A percentile compares a stretch with the other conserved stretches of the same genome.
phyloP scores from a whole-genome alignment of 2,113 vertebrate genomes.

The Gavia stellata region DNA sequence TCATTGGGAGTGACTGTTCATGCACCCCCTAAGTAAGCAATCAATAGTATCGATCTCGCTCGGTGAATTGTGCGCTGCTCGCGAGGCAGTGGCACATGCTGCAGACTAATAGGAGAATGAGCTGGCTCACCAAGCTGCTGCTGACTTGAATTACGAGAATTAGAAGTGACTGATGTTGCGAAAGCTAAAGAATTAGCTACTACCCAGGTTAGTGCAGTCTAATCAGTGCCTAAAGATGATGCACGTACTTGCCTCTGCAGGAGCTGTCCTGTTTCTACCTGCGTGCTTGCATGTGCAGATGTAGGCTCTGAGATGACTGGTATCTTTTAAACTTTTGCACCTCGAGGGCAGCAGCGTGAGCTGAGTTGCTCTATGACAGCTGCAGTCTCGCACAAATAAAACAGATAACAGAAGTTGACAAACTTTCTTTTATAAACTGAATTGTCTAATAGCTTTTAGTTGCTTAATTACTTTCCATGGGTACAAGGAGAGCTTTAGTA shows the following conservation, averaged over 20 bases:
- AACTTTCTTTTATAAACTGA: neutral
- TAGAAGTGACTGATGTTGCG: neutral
- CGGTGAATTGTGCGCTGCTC: neutral
- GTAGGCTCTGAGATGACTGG: neutral
- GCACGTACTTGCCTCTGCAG: neutral
- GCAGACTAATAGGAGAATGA: neutral
- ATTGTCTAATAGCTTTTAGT: neutral
- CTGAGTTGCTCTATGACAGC: neutral
- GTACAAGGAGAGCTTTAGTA: neutral
- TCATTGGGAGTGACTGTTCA: slow-evolving; percentile 14
- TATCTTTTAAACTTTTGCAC: neutral
- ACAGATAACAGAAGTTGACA: neutral
- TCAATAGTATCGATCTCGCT: slow-evolving; percentile 20
- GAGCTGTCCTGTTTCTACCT: neutral
- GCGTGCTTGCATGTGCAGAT: neutral
- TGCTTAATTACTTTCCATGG: neutral
- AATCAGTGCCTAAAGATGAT: neutral
- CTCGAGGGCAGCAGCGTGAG: neutral
- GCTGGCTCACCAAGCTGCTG: neutral
- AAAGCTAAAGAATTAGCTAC: neutral
- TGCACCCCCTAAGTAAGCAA: slow-evolving; percentile 21
- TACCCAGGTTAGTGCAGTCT: neutral
- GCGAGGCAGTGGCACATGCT: neutral
- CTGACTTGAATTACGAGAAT: neutral
- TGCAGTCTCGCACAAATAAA: neutral